Percentiles rank a stretch among this genome's conserved stretches.
Evolutionary conservation across 2,797 vertebrate species (phyloP).

Genomic region (Sebastolobus altivelis): DNA sequence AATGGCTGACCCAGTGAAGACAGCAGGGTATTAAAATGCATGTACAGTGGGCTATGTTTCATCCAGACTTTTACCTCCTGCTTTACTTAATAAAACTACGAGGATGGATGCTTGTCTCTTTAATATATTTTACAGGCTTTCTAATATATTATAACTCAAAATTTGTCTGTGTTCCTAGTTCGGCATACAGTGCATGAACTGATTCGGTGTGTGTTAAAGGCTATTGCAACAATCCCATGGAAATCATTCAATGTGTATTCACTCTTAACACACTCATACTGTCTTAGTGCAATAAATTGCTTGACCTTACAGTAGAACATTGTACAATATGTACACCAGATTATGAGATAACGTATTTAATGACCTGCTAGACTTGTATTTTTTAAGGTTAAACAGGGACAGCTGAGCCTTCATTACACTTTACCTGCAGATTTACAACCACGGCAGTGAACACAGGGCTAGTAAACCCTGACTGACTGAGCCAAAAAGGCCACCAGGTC

Average conservation of each 20-base stretch:
- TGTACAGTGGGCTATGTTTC: not conserved
- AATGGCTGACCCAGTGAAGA: constrained; percentile 36
- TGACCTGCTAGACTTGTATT: not conserved
- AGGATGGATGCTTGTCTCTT: not conserved
- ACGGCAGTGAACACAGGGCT: not conserved
- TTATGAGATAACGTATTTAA: not conserved
- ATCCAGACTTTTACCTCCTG: not conserved
- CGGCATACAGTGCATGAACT: not conserved
- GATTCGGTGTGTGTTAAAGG: not conserved
- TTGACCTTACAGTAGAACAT: not conserved
- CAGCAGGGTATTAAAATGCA: constrained; percentile 3
- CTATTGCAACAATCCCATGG: not conserved
- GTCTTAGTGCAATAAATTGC: not conserved
- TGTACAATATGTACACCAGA: not conserved
- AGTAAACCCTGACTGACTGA: constrained; percentile 15
- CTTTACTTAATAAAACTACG: not conserved
- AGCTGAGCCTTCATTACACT: not conserved
- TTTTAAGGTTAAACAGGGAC: constrained; percentile 11
- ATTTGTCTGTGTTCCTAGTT: not conserved
- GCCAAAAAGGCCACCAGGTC: not conserved
- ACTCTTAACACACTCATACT: no score
- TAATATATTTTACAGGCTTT: not conserved
- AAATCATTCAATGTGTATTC: not conserved
- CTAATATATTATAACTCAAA: not conserved
- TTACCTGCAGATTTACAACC: not conserved